Conservation (phyloP, 2,113 vertebrate species). For the Phrynosoma blainvillii region DNA sequence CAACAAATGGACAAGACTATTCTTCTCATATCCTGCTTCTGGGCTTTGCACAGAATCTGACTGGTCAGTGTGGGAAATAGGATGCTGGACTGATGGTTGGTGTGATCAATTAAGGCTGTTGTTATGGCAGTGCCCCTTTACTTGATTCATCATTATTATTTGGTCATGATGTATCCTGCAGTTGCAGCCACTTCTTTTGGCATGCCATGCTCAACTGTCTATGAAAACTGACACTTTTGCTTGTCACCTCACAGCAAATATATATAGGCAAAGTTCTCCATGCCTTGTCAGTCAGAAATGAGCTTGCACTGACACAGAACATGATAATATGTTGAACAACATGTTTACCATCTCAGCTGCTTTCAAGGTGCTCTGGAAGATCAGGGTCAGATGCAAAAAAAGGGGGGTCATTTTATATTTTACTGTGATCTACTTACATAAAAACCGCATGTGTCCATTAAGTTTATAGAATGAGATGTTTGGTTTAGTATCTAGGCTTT, state of each 20-base stretch:
- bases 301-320: constrained; percentile 61
- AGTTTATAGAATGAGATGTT: background rate
- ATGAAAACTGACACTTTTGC: constrained; percentile 59
- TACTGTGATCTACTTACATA: background rate
- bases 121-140: background rate
- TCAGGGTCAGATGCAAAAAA: constrained; percentile 39
- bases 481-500: background rate
- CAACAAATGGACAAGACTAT: no score
- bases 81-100: background rate
- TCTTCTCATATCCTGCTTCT: background rate
- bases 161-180: constrained; percentile 40
- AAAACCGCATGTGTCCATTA: background rate
- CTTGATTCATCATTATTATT: background rate
- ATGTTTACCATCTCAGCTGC: constrained; percentile 58
- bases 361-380: constrained; percentile 15
- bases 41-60: background rate
- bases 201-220: background rate
- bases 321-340: constrained; percentile 55
- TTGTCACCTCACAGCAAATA: constrained; percentile 58
- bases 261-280: constrained; percentile 46
- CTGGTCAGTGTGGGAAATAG: background rate
- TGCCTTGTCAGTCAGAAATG: constrained; percentile 50
- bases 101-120: background rate
- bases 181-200: constrained; percentile 40
- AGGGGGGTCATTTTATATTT: constrained; percentile 4